These are phyloP conservation scores for Patiria miniata DNA, from an alignment of 35 echinoderm and acorn worm species.

Conservation along the genomic window DNA sequence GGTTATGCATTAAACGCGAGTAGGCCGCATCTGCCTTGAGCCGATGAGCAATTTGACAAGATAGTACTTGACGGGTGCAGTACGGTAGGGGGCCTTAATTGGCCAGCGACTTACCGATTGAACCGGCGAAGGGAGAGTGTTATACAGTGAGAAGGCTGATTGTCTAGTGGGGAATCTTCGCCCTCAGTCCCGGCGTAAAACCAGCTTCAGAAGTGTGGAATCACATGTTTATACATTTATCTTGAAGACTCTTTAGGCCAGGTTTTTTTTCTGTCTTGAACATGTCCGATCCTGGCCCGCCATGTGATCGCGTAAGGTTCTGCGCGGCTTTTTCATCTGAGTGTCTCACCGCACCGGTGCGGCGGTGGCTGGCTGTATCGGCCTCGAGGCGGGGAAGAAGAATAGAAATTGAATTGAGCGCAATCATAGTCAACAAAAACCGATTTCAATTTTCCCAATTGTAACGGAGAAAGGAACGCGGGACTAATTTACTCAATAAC, in stretches of 20 bases:
- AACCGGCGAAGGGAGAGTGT: not conserved
- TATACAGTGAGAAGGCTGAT: too few relatives aligned
- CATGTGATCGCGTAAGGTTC: too few relatives aligned
- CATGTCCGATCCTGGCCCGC: too few relatives aligned
- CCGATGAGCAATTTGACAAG: conserved; percentile 26
- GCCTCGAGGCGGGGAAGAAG: conserved; percentile 2
- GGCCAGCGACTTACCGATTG: conserved; percentile 1
- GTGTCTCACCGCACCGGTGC: too few relatives aligned
- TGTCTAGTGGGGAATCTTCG: too few relatives aligned
- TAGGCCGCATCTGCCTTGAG: conserved; percentile 2
- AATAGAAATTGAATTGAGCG: conserved; percentile 29
- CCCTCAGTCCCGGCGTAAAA: too few relatives aligned
- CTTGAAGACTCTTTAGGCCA: too few relatives aligned
- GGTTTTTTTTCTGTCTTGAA: too few relatives aligned
- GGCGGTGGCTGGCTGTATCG: not conserved
- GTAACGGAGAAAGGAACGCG: conserved; percentile 17
- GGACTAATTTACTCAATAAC: conserved; percentile 17
- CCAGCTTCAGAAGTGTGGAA: too few relatives aligned
- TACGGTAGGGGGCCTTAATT: not conserved
- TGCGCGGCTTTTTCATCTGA: too few relatives aligned
- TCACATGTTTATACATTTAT: too few relatives aligned
- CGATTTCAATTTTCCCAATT: conserved; percentile 20
- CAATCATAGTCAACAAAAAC: conserved; percentile 29
- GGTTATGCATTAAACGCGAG: not conserved
- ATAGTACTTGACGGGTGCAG: conserved; percentile 6